Evolutionary conservation across 2,888 invertebrate genomes (phyloP).

Genomic region (Andrena dorsata): DNA sequence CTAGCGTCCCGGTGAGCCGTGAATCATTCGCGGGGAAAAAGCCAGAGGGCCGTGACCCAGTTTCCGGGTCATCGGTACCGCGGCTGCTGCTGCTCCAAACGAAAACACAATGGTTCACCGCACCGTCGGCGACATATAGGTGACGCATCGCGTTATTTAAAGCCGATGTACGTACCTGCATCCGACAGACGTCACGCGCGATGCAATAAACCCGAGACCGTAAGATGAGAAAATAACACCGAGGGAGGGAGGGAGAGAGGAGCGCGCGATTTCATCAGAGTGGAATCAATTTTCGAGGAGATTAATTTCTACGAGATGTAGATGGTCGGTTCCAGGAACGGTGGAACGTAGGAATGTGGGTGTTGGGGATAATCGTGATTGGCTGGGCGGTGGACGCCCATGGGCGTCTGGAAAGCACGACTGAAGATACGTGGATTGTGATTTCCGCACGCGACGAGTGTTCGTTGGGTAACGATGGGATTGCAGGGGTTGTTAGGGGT

Average conservation of each 20-base stretch:
- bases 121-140: slow-evolving; percentile 55
- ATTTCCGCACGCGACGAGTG: too few relatives aligned
- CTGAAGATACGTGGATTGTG: too few relatives aligned
- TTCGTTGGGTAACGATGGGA: too few relatives aligned
- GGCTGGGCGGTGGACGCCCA: too few relatives aligned
- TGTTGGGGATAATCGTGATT: too few relatives aligned
- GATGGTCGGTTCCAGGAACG: not conserved
- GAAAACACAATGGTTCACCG: slow-evolving; percentile 71
- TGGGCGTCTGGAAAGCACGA: too few relatives aligned
- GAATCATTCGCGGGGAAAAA: slow-evolving; percentile 49
- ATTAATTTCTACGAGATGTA: not conserved
- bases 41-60: slow-evolving; percentile 62
- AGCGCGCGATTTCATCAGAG: not conserved
- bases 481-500: too few relatives aligned
- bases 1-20: slow-evolving; percentile 21
- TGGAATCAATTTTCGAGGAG: not conserved
- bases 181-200: slow-evolving; percentile 53
- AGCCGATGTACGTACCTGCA: slow-evolving; percentile 53
- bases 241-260: not conserved
- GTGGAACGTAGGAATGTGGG: too few relatives aligned
- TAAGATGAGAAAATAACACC: slow-evolving; percentile 36
- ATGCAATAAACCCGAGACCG: slow-evolving; percentile 55
- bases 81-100: slow-evolving; percentile 41
- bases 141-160: slow-evolving; percentile 64
- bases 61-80: slow-evolving; percentile 68